phyloP scores from a whole-genome alignment of 1,140 invertebrate species.

The Drosophila chauvacae region DNA sequence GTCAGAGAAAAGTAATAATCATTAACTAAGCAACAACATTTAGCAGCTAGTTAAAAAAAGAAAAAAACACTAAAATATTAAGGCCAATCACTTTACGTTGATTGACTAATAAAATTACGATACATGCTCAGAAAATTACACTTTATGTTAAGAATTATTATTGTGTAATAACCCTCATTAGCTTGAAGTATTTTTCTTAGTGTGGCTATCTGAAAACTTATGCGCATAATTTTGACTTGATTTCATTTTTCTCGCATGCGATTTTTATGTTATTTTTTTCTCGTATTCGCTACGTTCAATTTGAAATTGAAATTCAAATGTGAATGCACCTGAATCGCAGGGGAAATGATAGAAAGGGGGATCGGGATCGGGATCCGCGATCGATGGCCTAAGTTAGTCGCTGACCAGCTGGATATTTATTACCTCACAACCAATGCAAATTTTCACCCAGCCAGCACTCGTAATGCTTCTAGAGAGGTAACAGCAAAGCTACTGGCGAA shows the following conservation, averaged over 20 bases:
- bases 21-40: neutral
- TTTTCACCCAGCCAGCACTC: constrained; percentile 21
- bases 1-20: neutral
- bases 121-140: neutral
- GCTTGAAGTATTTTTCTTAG: neutral
- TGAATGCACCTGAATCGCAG: constrained; percentile 51
- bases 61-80: neutral
- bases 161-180: no score
- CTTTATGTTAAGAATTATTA: no score
- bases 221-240: constrained; percentile 82
- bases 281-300: constrained; percentile 70
- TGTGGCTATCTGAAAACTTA: constrained; percentile 40
- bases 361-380: constrained; percentile 44
- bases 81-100: neutral
- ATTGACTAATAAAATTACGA: neutral
- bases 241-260: constrained; percentile 82
- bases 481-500: constrained; percentile 34
- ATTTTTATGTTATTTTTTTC: constrained; percentile 43
- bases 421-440: constrained; percentile 77
- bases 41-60: no score
- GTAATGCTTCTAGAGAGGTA: constrained; percentile 7
- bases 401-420: constrained; percentile 77
- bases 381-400: constrained; percentile 58
- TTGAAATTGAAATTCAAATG: constrained; percentile 71
- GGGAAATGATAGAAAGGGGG: neutral